Evolutionary conservation across 2,888 invertebrate species (phyloP).

Genomic region (Thymelicus lineola): DNA sequence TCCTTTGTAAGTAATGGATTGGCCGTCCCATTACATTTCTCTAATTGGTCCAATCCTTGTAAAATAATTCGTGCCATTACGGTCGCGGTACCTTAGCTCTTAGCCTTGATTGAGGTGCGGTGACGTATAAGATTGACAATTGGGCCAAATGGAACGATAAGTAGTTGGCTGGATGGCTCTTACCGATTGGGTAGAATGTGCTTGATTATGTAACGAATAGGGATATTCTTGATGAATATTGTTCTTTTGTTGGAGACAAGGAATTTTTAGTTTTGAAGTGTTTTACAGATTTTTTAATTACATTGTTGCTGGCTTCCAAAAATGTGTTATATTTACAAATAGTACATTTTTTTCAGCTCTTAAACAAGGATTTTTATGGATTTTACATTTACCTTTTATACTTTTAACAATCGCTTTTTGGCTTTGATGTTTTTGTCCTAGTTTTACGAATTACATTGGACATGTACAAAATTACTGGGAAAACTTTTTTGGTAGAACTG

Average conservation of each 20-base stretch:
- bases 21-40: constrained; percentile 13
- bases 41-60: constrained; percentile 28
- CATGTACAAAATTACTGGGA: too few relatives aligned
- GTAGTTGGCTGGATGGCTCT: constrained; percentile 44
- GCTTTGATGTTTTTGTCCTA: too few relatives aligned
- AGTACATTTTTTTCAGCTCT: too few relatives aligned
- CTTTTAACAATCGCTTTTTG: too few relatives aligned
- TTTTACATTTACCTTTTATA: too few relatives aligned
- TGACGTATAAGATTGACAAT: constrained; percentile 60
- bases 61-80: constrained; percentile 26
- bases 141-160: constrained; percentile 60
- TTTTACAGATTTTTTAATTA: too few relatives aligned
- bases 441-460: too few relatives aligned
- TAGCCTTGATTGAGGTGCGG: constrained; percentile 42
- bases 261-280: too few relatives aligned
- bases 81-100: constrained; percentile 9
- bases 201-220: constrained; percentile 8
- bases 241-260: neutral
- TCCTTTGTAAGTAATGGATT: constrained; percentile 22
- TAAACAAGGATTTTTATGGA: too few relatives aligned
- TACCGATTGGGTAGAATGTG: constrained; percentile 30
- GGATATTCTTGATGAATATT: neutral
- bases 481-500: too few relatives aligned
- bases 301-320: too few relatives aligned
- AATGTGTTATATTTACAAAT: too few relatives aligned